phyloP scores from a whole-genome alignment of 2,797 vertebrate species.

The Hippoglossus hippoglossus region DNA sequence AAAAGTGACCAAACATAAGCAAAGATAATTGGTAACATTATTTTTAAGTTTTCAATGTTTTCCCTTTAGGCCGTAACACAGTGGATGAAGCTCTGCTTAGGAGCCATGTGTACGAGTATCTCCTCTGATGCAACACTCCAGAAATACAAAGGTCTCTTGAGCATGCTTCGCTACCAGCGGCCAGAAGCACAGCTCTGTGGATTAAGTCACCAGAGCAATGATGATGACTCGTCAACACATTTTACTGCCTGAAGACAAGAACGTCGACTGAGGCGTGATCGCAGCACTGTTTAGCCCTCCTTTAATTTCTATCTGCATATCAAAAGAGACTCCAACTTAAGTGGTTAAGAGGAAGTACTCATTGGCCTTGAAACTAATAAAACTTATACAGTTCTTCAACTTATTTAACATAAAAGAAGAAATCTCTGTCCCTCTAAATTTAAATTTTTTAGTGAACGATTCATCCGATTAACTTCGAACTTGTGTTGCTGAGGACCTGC shows the following conservation, averaged over 20 bases:
- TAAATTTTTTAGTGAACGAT: no score
- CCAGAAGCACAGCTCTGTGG: constrained; percentile 64
- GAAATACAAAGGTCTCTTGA: constrained; percentile 64
- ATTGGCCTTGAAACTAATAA: constrained; percentile 28
- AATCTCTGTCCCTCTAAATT: not conserved
- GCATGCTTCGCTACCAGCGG: constrained; percentile 52
- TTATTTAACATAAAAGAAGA: not conserved
- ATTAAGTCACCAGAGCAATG: constrained; percentile 61
- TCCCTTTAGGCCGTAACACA: constrained; percentile 3
- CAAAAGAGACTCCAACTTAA: constrained; percentile 40
- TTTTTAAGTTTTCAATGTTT: constrained; percentile 8
- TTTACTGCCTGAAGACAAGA: constrained; percentile 51
- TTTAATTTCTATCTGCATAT: constrained; percentile 49
- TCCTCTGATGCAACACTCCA: constrained; percentile 70
- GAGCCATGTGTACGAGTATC: constrained; percentile 33
- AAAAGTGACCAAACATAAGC: constrained; percentile 27
- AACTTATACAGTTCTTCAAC: constrained; percentile 13
- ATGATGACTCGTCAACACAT: constrained; percentile 60
- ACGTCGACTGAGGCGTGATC: constrained; percentile 25
- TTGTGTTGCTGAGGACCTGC: no score
- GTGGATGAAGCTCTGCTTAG: constrained; percentile 23
- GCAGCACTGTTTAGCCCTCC: constrained; percentile 35
- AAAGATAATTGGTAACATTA: constrained; percentile 28
- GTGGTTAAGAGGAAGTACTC: constrained; percentile 14
- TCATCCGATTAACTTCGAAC: no score